Conservation (phyloP, 2,888 invertebrate species). For the Osedax frankpressi region DNA sequence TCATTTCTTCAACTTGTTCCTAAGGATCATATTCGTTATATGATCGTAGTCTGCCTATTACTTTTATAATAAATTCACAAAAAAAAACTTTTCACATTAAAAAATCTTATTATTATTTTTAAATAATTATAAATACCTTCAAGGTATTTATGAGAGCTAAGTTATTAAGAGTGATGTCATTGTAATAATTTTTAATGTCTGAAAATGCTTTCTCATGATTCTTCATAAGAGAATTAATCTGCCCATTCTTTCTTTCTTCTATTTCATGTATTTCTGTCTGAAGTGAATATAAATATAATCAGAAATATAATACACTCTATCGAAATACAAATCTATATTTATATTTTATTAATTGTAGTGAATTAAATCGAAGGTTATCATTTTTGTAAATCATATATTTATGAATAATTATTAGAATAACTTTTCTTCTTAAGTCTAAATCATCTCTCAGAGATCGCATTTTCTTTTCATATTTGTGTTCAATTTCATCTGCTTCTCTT, state of each 20-base stretch:
- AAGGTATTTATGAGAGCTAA: conserved; percentile 75
- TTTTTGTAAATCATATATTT: no score
- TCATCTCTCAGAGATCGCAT: conserved; percentile 62
- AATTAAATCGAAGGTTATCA: no score
- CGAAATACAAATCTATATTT: no score
- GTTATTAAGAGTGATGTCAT: conserved; percentile 83
- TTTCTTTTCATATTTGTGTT: conserved; percentile 62
- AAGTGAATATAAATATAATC: no score
- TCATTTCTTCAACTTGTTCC: conserved; percentile 48
- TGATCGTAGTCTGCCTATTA: no score
- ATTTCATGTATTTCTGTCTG: conserved; percentile 55
- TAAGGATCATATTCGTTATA: no score
- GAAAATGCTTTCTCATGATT: conserved; percentile 72
- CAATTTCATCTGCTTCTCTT: conserved; percentile 57
- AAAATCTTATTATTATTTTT: no score
- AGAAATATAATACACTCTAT: no score
- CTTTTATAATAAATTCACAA: no score
- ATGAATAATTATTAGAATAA: no score
- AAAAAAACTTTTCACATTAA: background rate
- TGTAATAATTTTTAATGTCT: conserved; percentile 85
- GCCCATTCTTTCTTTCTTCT: conserved; percentile 78
- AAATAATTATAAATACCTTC: conserved; percentile 59
- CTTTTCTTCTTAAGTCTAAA: conserved; percentile 52
- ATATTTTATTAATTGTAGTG: no score
- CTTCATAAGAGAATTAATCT: conserved; percentile 63